A percentile compares a stretch with the other conserved stretches of the same genome.
Evolutionary conservation across 2,888 invertebrate genomes (phyloP).

Genomic region (Perizoma flavofasciatum): DNA sequence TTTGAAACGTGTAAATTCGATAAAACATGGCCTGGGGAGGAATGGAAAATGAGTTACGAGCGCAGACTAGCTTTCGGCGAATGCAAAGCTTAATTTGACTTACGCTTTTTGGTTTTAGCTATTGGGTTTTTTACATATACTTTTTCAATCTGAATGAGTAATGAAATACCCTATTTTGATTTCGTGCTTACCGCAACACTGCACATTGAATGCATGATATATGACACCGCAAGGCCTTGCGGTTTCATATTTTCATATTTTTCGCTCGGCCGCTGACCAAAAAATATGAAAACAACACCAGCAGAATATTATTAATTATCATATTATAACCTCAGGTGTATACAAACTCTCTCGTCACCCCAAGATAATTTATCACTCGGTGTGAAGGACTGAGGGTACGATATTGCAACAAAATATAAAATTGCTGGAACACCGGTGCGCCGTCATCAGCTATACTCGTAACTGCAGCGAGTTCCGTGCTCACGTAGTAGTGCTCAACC

Average conservation of each 20-base stretch:
- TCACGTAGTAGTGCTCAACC: slow-evolving; percentile 29
- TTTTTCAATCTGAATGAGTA: slow-evolving; percentile 4
- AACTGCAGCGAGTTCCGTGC: slow-evolving; percentile 58
- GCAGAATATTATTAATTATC: slow-evolving; percentile 18
- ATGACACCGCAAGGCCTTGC: slow-evolving; percentile 19
- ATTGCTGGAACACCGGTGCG: slow-evolving; percentile 42
- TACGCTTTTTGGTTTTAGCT: slow-evolving; percentile 23
- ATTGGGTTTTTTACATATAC: no score
- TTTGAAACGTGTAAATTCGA: slow-evolving; percentile 80
- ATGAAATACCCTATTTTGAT: slow-evolving; percentile 1
- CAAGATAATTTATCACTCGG: slow-evolving; percentile 48
- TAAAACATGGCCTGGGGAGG: slow-evolving; percentile 60
- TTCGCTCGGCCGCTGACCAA: slow-evolving; percentile 2
- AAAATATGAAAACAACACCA: slow-evolving; percentile 5
- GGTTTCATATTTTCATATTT: no score
- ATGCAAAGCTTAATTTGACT: slow-evolving; percentile 29
- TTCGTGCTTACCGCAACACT: slow-evolving; percentile 16
- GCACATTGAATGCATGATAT: slow-evolving; percentile 15
- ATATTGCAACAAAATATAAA: slow-evolving; percentile 55
- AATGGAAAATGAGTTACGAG: slow-evolving; percentile 52
- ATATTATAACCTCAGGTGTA: slow-evolving; percentile 15
- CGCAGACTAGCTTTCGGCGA: slow-evolving; percentile 36
- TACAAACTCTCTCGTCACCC: slow-evolving; percentile 21
- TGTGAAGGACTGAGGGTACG: slow-evolving; percentile 42
- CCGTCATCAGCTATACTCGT: slow-evolving; percentile 54